phyloP scores from a whole-genome alignment of 2,113 vertebrate species.

The Lynx canadensis region DNA sequence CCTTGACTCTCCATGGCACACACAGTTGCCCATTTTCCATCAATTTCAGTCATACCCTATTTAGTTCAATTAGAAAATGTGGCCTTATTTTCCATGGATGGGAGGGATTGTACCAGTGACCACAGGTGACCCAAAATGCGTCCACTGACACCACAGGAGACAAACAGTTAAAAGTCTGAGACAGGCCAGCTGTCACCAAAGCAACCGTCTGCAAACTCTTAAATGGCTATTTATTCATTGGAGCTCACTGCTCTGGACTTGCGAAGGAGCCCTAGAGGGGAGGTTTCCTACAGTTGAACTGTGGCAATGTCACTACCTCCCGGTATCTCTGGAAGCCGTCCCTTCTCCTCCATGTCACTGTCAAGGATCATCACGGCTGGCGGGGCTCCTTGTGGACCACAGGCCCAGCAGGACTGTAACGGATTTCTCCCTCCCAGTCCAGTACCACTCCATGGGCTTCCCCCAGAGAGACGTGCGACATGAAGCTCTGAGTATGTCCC shows the following conservation, averaged over 20 bases:
- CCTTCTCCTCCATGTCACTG: background rate
- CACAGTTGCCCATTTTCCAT: conserved; percentile 57
- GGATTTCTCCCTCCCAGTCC: background rate
- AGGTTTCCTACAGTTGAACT: background rate
- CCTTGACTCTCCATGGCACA: background rate
- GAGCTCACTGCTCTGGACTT: background rate
- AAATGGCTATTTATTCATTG: background rate
- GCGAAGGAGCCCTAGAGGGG: background rate
- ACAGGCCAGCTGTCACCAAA: background rate
- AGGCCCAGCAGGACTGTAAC: background rate
- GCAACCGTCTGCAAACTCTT: background rate
- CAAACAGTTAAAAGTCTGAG: conserved; percentile 14
- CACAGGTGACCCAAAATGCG: conserved; percentile 55
- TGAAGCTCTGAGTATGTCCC: background rate
- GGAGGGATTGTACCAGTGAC: conserved; percentile 32
- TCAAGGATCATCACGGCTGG: background rate
- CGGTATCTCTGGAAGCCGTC: background rate
- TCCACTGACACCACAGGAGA: background rate
- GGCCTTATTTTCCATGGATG: conserved; percentile 62
- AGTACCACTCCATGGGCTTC: background rate
- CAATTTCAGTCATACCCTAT: conserved; percentile 59
- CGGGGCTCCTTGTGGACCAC: background rate
- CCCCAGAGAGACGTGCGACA: background rate
- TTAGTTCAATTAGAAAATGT: conserved; percentile 67
- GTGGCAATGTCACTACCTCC: background rate